A percentile compares a stretch with the other conserved stretches of the same genome.
These are phyloP conservation scores for Tenodera sinensis DNA, from an alignment of 2,888 invertebrate species.

Conservation along the genomic window DNA sequence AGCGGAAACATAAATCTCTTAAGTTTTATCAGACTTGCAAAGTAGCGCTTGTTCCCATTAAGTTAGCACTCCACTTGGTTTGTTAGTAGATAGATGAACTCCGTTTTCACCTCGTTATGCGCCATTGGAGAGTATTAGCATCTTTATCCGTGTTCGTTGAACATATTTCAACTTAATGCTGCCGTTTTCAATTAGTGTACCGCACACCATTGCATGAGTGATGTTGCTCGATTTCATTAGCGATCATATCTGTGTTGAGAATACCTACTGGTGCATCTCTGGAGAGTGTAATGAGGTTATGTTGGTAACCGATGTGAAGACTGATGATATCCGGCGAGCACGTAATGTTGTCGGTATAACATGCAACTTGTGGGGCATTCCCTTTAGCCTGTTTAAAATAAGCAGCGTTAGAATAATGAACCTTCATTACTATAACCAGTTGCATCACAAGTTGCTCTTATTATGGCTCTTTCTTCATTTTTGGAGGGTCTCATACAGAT, in stretches of 20 bases:
- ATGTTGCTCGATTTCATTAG: neutral
- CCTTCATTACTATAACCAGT: too few relatives aligned
- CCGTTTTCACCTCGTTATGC: neutral
- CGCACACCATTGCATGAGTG: neutral
- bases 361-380: too few relatives aligned
- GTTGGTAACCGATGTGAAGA: neutral
- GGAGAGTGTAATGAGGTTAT: neutral
- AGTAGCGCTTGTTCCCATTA: neutral
- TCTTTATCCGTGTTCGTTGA: neutral
- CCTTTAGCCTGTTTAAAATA: too few relatives aligned
- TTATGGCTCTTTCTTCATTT: too few relatives aligned
- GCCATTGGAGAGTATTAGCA: neutral
- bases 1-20: neutral
- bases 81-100: neutral
- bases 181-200: neutral
- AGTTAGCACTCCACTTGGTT: neutral
- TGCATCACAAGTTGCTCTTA: too few relatives aligned
- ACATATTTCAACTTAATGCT: neutral
- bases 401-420: too few relatives aligned
- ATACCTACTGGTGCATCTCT: neutral
- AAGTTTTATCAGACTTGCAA: neutral
- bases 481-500: too few relatives aligned
- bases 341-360: too few relatives aligned
- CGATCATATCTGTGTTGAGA: neutral
- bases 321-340: neutral